phyloP scores from a whole-genome alignment of 2,113 vertebrate genomes.

The Labeo rohita region DNA sequence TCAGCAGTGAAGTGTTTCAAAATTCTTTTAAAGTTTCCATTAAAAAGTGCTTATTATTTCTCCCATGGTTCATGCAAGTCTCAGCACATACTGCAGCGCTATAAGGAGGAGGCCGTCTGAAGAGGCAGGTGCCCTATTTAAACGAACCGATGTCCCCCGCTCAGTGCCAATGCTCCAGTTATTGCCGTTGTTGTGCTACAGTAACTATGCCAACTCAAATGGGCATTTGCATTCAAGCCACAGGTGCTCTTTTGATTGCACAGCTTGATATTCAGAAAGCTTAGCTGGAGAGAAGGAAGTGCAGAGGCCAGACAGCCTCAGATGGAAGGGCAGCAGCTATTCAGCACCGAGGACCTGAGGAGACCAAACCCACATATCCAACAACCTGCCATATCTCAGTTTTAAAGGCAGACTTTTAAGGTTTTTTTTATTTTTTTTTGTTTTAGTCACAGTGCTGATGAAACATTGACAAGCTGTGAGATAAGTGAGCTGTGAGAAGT shows the following conservation, averaged over 20 bases:
- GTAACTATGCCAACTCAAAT: constrained; percentile 40
- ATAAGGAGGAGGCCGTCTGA: constrained; percentile 16
- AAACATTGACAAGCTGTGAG: neutral
- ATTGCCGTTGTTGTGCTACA: constrained; percentile 31
- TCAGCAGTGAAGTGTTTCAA: neutral
- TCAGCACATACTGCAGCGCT: constrained; percentile 1
- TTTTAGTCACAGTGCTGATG: neutral
- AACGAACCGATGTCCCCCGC: neutral
- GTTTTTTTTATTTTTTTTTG: neutral
- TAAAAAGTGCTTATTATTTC: constrained; percentile 26
- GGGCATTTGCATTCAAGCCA: constrained; percentile 42
- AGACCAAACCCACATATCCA: constrained; percentile 13
- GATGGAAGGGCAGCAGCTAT: constrained; percentile 14
- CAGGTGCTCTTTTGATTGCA: constrained; percentile 53
- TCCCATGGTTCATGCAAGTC: constrained; percentile 10
- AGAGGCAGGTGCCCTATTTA: constrained; percentile 46
- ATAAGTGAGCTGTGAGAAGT: too few relatives aligned
- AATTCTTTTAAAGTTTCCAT: neutral
- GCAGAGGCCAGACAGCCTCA: constrained; percentile 8
- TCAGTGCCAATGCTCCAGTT: constrained; percentile 10
- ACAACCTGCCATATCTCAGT: neutral
- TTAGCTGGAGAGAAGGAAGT: constrained; percentile 14
- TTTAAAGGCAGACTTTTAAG: neutral
- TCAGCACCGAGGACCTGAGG: neutral
- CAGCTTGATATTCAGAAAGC: constrained; percentile 40